Evolutionary conservation across 2,888 invertebrate genomes (phyloP).

Genomic region (Caenorhabditis becei): DNA sequence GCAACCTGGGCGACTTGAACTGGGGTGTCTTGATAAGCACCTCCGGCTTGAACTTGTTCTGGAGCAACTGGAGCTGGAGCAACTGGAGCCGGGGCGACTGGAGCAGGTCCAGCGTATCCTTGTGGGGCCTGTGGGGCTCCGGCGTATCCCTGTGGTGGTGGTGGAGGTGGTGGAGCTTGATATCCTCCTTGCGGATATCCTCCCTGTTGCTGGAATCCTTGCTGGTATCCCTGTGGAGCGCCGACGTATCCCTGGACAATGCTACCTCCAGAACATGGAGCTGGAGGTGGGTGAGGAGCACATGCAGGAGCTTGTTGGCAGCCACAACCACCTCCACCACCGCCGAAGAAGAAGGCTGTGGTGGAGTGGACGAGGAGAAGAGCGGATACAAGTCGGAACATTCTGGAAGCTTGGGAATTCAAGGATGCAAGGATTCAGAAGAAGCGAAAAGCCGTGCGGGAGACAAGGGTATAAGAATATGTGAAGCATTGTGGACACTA

Average conservation of each 20-base stretch:
- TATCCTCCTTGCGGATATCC: conserved; percentile 28
- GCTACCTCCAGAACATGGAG: conserved; percentile 55
- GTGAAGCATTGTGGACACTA: not conserved
- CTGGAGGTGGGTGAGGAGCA: conserved; percentile 53
- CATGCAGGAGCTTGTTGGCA: conserved; percentile 58
- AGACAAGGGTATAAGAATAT: conserved; percentile 8
- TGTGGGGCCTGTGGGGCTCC: conserved; percentile 22
- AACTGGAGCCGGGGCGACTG: conserved; percentile 33
- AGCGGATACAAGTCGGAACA: conserved; percentile 52
- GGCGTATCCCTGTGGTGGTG: conserved; percentile 23
- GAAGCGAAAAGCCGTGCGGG: conserved; percentile 15
- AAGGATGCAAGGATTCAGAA: conserved; percentile 2
- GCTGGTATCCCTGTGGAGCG: conserved; percentile 47
- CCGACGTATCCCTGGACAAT: conserved; percentile 58
- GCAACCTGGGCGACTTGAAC: conserved; percentile 1
- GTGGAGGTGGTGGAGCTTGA: conserved; percentile 22
- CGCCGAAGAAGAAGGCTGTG: conserved; percentile 65
- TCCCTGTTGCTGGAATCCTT: conserved; percentile 28
- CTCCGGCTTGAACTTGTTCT: conserved; percentile 18
- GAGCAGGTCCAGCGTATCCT: conserved; percentile 23
- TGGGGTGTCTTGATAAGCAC: conserved; percentile 9
- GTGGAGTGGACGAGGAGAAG: conserved; percentile 46
- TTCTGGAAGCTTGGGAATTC: conserved; percentile 53
- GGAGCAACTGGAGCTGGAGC: conserved; percentile 18
- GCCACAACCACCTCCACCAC: conserved; percentile 59